These are phyloP conservation scores for Yponomeuta sedellus DNA, from an alignment of 2,888 invertebrate genomes.

Conservation along the genomic window DNA sequence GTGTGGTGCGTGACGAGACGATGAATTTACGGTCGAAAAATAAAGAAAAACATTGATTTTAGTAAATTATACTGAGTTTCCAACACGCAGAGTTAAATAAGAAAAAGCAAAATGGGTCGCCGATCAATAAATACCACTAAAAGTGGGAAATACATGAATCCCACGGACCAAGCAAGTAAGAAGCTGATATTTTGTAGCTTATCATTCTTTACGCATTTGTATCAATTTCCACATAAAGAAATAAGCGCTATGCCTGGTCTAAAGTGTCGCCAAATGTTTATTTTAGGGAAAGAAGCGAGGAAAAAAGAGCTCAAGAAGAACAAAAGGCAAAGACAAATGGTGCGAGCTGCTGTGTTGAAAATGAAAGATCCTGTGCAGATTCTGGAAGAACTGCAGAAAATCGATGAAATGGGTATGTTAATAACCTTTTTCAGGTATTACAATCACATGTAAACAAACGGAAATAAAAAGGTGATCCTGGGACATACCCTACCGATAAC, in stretches of 20 bases:
- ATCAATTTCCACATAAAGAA: too few relatives aligned
- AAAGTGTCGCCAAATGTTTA: conserved; percentile 9
- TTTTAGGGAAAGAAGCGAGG: conserved; percentile 94
- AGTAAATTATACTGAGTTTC: too few relatives aligned
- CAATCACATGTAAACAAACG: too few relatives aligned
- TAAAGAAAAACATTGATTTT: too few relatives aligned
- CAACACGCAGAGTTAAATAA: not conserved
- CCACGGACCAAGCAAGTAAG: conserved; percentile 98
- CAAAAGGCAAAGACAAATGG: conserved; percentile 97
- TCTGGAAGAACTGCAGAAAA: conserved; percentile 96
- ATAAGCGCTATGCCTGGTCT: too few relatives aligned
- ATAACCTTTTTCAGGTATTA: not conserved
- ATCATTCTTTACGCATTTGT: too few relatives aligned
- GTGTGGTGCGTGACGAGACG: too few relatives aligned
- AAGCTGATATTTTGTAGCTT: conserved; percentile 41
- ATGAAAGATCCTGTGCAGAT: conserved; percentile 98
- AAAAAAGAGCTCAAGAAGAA: conserved; percentile 99
- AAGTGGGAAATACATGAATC: conserved; percentile 99
- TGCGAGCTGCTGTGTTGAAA: conserved; percentile 96
- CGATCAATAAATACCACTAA: conserved; percentile 99
- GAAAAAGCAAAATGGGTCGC: conserved; percentile 86
- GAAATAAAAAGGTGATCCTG: not conserved
- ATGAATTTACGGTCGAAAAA: too few relatives aligned
- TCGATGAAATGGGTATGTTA: conserved; percentile 96
- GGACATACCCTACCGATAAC: not conserved